Conservation (phyloP, 2,888 invertebrate species). For the Acanthosepion esculentum region DNA sequence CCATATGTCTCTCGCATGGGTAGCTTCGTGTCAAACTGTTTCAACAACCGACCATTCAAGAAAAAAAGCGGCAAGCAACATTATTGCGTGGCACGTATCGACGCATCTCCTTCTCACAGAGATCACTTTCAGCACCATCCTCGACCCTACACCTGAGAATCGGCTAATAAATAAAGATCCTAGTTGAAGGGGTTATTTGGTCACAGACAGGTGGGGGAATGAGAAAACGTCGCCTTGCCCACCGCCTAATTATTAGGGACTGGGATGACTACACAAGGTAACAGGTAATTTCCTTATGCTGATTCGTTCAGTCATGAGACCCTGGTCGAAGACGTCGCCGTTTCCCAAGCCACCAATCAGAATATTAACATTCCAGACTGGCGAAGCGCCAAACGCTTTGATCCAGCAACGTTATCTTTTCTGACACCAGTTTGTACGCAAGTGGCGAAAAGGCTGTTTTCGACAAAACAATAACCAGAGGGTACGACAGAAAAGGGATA, state of each 20-base stretch:
- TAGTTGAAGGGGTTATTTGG: constrained; percentile 22
- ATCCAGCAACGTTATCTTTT: constrained; percentile 11
- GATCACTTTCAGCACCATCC: constrained; percentile 8
- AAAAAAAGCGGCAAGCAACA: not conserved
- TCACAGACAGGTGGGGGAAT: not conserved
- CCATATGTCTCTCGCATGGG: not conserved
- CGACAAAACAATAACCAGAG: not conserved
- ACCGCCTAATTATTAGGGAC: constrained; percentile 23
- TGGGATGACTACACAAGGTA: constrained; percentile 6
- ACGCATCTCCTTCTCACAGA: not conserved
- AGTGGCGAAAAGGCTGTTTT: not conserved
- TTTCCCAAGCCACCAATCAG: constrained; percentile 33
- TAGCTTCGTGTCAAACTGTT: constrained; percentile 9
- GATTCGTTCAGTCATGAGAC: constrained; percentile 4
- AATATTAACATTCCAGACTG: constrained; percentile 33
- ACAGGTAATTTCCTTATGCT: constrained; percentile 20
- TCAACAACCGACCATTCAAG: constrained; percentile 6
- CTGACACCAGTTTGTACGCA: not conserved
- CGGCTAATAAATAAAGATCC: constrained; percentile 20
- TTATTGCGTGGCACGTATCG: constrained; percentile 9
- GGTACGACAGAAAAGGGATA: constrained; percentile 1
- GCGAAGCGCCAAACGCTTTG: constrained; percentile 8
- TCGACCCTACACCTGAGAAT: not conserved
- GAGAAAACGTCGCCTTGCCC: not conserved
- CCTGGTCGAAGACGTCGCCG: constrained; percentile 33